Evolutionary conservation across 2,888 invertebrate genomes (phyloP).

Genomic region (Dione vanillae): DNA sequence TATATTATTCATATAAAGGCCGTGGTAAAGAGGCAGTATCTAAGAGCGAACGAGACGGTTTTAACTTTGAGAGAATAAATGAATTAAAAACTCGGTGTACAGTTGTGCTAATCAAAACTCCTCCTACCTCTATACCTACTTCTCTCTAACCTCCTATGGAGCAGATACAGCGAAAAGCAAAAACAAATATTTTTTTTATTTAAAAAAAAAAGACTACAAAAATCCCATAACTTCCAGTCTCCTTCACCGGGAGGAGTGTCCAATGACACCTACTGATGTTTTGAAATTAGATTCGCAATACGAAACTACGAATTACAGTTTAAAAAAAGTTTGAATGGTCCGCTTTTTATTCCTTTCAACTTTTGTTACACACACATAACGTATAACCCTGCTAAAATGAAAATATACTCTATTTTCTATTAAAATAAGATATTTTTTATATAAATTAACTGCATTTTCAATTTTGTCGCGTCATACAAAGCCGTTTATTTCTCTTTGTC

Average conservation of each 20-base stretch:
- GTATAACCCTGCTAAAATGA: slow-evolving; percentile 12
- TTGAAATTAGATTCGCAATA: slow-evolving; percentile 83
- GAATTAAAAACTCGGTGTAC: too few species aligned
- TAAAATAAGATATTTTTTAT: slow-evolving; percentile 31
- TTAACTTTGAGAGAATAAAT: too few species aligned
- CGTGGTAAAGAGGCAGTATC: too few species aligned
- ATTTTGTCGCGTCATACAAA: slow-evolving; percentile 72
- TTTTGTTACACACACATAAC: slow-evolving; percentile 52
- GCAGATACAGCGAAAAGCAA: too few species aligned
- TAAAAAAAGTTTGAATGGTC: slow-evolving; percentile 71
- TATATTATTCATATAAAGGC: too few species aligned
- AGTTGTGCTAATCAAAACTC: too few species aligned
- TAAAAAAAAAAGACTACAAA: neutral
- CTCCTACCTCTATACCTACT: too few species aligned
- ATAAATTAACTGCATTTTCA: slow-evolving; percentile 36
- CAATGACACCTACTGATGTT: slow-evolving; percentile 83
- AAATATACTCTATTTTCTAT: slow-evolving; percentile 51
- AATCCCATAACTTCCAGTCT: slow-evolving; percentile 55
- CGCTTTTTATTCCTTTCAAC: slow-evolving; percentile 70
- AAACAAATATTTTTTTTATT: too few species aligned
- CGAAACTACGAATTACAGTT: slow-evolving; percentile 83
- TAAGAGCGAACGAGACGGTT: too few species aligned
- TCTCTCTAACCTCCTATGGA: too few species aligned
- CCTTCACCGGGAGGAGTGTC: slow-evolving; percentile 72
- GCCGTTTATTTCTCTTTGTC: slow-evolving; percentile 83